A percentile compares a stretch with the other conserved stretches of the same genome.
These are phyloP conservation scores for Malurus elegans DNA, from an alignment of 2,113 vertebrate genomes.

Conservation along the genomic window DNA sequence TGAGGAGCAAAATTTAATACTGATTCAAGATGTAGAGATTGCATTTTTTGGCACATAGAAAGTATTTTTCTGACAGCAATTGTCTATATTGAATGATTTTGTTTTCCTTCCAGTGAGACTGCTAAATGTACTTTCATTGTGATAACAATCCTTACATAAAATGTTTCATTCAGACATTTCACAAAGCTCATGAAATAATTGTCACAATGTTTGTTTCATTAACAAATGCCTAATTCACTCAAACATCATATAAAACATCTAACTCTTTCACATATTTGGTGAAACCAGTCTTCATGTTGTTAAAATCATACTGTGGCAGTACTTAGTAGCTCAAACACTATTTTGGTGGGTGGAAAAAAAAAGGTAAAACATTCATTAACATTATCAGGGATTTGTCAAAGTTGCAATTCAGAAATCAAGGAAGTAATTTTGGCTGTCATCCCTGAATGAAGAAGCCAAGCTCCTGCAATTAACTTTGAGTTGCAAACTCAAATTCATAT, in stretches of 20 bases:
- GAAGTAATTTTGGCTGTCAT: neutral
- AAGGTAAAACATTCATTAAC: neutral
- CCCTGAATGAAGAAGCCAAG: neutral
- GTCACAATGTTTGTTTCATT: neutral
- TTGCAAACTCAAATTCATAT: neutral
- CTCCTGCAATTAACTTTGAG: neutral
- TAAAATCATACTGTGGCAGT: neutral
- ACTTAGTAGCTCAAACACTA: neutral
- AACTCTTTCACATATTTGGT: neutral
- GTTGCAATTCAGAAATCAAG: neutral
- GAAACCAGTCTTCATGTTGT: neutral
- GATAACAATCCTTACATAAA: neutral
- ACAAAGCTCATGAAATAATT: neutral
- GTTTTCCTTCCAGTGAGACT: neutral
- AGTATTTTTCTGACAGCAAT: neutral
- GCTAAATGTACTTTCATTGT: neutral
- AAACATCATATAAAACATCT: neutral
- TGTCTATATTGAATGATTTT: neutral
- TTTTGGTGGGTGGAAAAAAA: neutral
- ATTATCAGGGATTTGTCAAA: neutral
- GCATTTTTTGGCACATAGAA: neutral
- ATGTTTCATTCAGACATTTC: neutral
- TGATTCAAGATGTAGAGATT: neutral
- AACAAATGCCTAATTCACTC: neutral
- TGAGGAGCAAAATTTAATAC: neutral